Evolutionary conservation across 2,113 vertebrate genomes (phyloP).

Genomic region (Nematolebias whitei): DNA sequence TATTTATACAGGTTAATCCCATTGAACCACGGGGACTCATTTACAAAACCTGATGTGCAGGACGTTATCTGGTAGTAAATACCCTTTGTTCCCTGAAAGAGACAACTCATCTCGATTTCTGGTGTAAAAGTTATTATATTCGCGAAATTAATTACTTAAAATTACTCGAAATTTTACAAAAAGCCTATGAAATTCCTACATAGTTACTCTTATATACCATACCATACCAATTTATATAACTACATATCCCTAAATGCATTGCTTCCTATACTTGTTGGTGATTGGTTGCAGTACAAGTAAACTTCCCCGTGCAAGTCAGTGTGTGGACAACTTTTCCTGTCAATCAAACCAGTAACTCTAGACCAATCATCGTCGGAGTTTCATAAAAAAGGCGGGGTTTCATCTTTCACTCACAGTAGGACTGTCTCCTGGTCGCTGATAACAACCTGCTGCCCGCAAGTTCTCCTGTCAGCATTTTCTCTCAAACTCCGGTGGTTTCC

Average conservation of each 20-base stretch:
- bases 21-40: too few species aligned
- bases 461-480: conserved; percentile 42
- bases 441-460: conserved; percentile 73
- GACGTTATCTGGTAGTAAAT: too few species aligned
- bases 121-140: too few species aligned
- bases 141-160: too few species aligned
- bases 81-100: too few species aligned
- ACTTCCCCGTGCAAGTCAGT: not conserved
- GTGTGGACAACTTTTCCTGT: not conserved
- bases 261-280: not conserved
- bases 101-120: too few species aligned
- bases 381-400: conserved; percentile 49
- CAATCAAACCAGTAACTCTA: conserved; percentile 14
- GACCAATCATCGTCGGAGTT: conserved; percentile 44
- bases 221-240: too few species aligned
- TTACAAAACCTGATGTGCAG: too few species aligned
- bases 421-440: conserved; percentile 62
- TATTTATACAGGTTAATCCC: too few species aligned
- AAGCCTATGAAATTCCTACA: too few species aligned
- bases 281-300: conserved; percentile 46
- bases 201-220: too few species aligned
- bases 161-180: too few species aligned
- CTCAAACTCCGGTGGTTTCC: conserved; percentile 24
- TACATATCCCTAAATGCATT: conserved; percentile 38
- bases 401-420: conserved; percentile 25